Percentiles rank a stretch among this genome's conserved stretches.
These are phyloP conservation scores for Diorhabda elongata DNA, from an alignment of 1,140 invertebrate genomes.

Conservation along the genomic window DNA sequence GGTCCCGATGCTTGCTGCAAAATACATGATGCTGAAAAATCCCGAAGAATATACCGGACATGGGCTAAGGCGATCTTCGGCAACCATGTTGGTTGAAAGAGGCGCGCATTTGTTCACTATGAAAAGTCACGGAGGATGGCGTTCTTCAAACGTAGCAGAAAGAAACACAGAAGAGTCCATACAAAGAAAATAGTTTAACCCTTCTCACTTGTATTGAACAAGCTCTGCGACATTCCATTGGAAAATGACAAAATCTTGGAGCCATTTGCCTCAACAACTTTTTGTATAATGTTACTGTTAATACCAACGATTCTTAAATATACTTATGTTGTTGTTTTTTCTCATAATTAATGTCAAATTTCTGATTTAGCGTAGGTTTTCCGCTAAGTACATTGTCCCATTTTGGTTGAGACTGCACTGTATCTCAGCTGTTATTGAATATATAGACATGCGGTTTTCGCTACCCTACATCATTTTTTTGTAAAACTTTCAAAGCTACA, in stretches of 20 bases:
- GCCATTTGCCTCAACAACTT: too few relatives aligned
- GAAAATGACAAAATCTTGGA: background rate
- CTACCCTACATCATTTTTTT: too few relatives aligned
- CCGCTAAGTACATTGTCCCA: too few relatives aligned
- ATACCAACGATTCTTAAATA: too few relatives aligned
- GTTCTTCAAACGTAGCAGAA: background rate
- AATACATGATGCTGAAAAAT: conserved; percentile 32
- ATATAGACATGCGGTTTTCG: too few relatives aligned
- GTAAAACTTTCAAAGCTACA: too few relatives aligned
- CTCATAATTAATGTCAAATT: too few relatives aligned
- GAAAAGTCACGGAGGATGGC: background rate
- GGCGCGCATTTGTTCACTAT: background rate
- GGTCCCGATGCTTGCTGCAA: conserved; percentile 33
- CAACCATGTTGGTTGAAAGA: conserved; percentile 24
- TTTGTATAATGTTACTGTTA: too few relatives aligned
- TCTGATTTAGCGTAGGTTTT: too few relatives aligned
- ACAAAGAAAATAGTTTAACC: background rate
- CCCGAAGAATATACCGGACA: conserved; percentile 38
- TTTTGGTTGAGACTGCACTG: too few relatives aligned
- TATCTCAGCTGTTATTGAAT: too few relatives aligned
- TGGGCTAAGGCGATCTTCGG: conserved; percentile 35
- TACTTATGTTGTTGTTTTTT: too few relatives aligned
- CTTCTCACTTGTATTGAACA: background rate
- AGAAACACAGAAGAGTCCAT: background rate
- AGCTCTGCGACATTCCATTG: background rate